A percentile compares a stretch with the other conserved stretches of the same genome.
These are phyloP conservation scores for Heliornis fulica DNA, from an alignment of 2,113 vertebrate species.

Conservation along the genomic window DNA sequence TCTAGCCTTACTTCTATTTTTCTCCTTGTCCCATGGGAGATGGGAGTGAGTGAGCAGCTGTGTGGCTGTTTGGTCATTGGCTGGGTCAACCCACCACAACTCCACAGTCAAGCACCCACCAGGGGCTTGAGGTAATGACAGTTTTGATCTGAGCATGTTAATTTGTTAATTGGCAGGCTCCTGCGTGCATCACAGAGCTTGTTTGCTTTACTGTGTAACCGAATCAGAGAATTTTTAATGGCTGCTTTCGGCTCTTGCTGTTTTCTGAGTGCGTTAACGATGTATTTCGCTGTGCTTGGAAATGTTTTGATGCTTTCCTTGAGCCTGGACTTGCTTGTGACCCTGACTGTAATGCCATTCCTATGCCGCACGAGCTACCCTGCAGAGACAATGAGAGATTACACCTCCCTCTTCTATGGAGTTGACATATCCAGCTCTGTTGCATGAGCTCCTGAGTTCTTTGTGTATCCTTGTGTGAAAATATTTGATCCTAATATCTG, in stretches of 20 bases:
- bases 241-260: not conserved
- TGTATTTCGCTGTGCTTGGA: not conserved
- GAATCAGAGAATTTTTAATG: not conserved
- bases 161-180: not conserved
- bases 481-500: not conserved
- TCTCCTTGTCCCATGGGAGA: not conserved
- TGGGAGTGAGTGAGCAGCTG: not conserved
- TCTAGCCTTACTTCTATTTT: not conserved
- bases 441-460: not conserved
- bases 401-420: not conserved
- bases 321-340: not conserved
- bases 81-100: not conserved
- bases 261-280: not conserved
- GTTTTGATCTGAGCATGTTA: not conserved
- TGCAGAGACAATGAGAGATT: not conserved
- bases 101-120: too few species aligned
- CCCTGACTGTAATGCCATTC: not conserved
- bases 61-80: not conserved
- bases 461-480: not conserved
- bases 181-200: not conserved
- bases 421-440: not conserved
- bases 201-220: not conserved
- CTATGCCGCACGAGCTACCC: not conserved
- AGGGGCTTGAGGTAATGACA: not conserved
- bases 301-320: not conserved